These are phyloP conservation scores for Karalla daura DNA, from an alignment of 2,797 vertebrate species.

Conservation along the genomic window DNA sequence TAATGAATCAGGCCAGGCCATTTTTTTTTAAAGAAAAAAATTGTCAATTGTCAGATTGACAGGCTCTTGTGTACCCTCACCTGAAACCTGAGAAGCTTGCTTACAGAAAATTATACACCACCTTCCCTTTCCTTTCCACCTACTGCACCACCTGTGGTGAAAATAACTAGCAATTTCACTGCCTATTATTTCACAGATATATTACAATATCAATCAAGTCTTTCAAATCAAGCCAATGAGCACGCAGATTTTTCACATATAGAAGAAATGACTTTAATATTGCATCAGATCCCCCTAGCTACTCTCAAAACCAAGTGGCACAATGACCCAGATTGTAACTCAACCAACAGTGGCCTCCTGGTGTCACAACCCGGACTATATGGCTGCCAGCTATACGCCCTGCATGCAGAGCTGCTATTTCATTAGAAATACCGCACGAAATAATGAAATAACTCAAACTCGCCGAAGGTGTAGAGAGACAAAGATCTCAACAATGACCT, in stretches of 20 bases:
- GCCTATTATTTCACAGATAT: conserved; percentile 62
- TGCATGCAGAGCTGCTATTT: conserved; percentile 43
- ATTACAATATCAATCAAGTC: conserved; percentile 56
- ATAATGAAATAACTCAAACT: conserved; percentile 62
- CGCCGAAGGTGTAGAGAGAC: conserved; percentile 73
- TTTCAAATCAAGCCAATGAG: conserved; percentile 33
- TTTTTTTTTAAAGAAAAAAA: conserved; percentile 48
- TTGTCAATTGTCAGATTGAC: conserved; percentile 41
- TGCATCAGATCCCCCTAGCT: conserved; percentile 25
- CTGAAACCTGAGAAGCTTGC: conserved; percentile 60
- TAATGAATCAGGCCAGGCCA: conserved; percentile 58
- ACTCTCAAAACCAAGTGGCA: conserved; percentile 53
- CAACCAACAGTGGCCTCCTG: conserved; percentile 52
- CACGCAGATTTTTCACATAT: background rate
- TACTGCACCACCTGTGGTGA: conserved; percentile 68
- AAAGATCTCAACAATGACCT: conserved; percentile 81
- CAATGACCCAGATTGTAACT: conserved; percentile 66
- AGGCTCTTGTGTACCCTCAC: conserved; percentile 42
- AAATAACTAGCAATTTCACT: conserved; percentile 68
- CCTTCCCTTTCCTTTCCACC: conserved; percentile 59
- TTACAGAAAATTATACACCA: conserved; percentile 72
- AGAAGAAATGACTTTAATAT: background rate
- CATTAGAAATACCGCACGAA: conserved; percentile 54
- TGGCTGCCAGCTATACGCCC: conserved; percentile 37
- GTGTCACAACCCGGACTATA: conserved; percentile 47